Percentiles rank a stretch among this genome's conserved stretches.
Evolutionary conservation across 2,113 vertebrate species (phyloP).

Genomic region (Poicephalus meyeri): DNA sequence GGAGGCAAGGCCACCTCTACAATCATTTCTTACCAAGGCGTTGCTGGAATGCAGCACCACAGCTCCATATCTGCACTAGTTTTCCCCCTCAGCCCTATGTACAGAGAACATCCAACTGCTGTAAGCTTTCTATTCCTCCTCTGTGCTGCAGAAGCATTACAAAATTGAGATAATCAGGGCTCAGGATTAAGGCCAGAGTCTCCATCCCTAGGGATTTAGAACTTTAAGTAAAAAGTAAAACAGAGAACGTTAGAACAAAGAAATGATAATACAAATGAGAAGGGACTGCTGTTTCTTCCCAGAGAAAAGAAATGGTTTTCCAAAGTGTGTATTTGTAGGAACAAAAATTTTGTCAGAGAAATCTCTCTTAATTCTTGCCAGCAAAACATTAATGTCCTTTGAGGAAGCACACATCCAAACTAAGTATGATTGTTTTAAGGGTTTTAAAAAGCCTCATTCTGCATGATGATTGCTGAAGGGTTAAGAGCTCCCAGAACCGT

Average conservation of each 20-base stretch:
- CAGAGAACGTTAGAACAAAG: not conserved
- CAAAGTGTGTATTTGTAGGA: not conserved
- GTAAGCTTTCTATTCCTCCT: not conserved
- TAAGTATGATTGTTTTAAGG: not conserved
- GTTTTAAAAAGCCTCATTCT: not conserved
- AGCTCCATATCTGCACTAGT: not conserved
- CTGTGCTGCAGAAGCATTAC: not conserved
- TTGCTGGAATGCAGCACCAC: not conserved
- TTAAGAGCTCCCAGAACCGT: not conserved
- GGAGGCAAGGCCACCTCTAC: not conserved
- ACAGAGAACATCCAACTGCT: not conserved
- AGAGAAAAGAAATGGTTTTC: not conserved
- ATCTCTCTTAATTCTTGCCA: not conserved
- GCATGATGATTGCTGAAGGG: not conserved
- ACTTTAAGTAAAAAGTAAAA: not conserved
- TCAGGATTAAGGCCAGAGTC: not conserved
- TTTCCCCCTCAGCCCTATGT: not conserved
- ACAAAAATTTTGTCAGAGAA: not conserved
- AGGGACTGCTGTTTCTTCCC: not conserved
- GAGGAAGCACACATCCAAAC: not conserved
- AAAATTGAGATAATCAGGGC: not conserved
- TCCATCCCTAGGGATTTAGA: not conserved
- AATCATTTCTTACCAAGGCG: not conserved
- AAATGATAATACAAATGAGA: not conserved
- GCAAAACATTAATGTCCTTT: not conserved